These are phyloP conservation scores for Drosophila glabriapex DNA, from an alignment of 2,888 invertebrate species.

Conservation along the genomic window DNA sequence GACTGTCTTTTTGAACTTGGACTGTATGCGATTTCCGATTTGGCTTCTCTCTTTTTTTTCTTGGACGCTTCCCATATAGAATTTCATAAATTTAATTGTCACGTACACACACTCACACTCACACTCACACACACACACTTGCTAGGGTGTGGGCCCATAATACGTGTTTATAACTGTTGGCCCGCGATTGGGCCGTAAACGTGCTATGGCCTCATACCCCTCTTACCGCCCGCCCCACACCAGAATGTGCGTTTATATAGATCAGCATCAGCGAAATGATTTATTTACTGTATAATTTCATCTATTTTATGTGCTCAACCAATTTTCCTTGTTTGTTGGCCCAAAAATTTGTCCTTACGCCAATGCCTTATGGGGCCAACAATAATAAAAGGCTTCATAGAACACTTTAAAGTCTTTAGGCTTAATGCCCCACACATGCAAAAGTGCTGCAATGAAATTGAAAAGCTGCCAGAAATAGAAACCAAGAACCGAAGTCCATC, in stretches of 20 bases:
- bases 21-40: conserved; percentile 15
- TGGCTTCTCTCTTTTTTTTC: conserved; percentile 1
- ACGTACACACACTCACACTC: conserved; percentile 56
- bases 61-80: conserved; percentile 17
- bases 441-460: background rate
- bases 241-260: conserved; percentile 49
- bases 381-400: background rate
- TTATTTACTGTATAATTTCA: conserved; percentile 72
- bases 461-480: background rate
- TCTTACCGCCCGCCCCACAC: no score
- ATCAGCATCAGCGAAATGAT: conserved; percentile 63
- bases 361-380: background rate
- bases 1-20: conserved; percentile 40
- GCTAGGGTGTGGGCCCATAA: conserved; percentile 37
- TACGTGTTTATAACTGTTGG: conserved; percentile 72
- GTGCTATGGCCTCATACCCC: conserved; percentile 20
- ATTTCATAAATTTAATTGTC: conserved; percentile 78
- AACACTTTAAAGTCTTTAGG: background rate
- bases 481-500: background rate
- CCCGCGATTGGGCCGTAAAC: conserved; percentile 55
- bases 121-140: conserved; percentile 1
- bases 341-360: background rate
- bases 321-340: background rate
- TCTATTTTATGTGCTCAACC: conserved; percentile 58
- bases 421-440: background rate